phyloP scores from a whole-genome alignment of 1,140 invertebrate species.

The Sarcophaga bullata region DNA sequence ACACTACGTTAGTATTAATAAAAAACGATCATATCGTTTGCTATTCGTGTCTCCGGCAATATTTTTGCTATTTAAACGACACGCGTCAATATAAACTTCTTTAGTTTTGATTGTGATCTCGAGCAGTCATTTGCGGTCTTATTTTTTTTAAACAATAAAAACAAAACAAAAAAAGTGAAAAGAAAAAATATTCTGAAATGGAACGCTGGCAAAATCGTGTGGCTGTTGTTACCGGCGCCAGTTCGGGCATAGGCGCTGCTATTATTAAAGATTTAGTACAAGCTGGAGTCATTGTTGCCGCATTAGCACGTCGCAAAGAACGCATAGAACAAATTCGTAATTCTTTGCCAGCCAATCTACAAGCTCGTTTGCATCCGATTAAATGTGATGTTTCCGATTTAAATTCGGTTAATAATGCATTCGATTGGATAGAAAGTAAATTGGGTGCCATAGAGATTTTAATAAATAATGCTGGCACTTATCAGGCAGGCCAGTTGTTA shows the following conservation, averaged over 20 bases:
- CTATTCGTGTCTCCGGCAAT: neutral
- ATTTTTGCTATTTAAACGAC: neutral
- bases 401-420: conserved; percentile 74
- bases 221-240: conserved; percentile 74
- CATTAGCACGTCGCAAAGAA: conserved; percentile 58
- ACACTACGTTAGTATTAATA: neutral
- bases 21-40: too few species aligned
- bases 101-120: neutral
- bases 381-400: conserved; percentile 75
- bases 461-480: conserved; percentile 79
- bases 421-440: conserved; percentile 72
- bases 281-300: conserved; percentile 70
- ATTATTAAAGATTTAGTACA: conserved; percentile 67
- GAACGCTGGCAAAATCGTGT: conserved; percentile 70
- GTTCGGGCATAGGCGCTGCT: conserved; percentile 72
- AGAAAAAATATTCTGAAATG: conserved; percentile 17
- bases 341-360: conserved; percentile 55
- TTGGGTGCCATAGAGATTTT: conserved; percentile 76
- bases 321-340: conserved; percentile 54
- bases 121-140: neutral
- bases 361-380: conserved; percentile 65
- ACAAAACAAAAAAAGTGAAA: neutral
- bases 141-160: neutral
- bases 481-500: conserved; percentile 62
- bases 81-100: neutral